phyloP scores from a whole-genome alignment of 1,140 invertebrate genomes.

The Leguminivora glycinivorella region DNA sequence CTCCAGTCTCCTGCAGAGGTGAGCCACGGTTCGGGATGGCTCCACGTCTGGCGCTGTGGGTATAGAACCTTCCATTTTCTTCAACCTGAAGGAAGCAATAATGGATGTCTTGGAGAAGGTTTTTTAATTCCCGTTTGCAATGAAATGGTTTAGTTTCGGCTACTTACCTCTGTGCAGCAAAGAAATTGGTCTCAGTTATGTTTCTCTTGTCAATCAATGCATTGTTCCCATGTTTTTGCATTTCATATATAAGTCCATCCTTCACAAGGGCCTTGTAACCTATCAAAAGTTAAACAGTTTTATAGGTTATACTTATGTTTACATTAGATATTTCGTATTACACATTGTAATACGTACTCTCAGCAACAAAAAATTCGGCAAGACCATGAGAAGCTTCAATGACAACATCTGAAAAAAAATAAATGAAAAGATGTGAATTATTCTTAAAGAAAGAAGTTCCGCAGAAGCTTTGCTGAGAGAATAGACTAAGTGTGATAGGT shows the following conservation, averaged over 20 bases:
- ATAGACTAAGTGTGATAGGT: too few species aligned
- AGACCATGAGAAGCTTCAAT: conserved; percentile 60
- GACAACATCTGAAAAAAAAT: conserved; percentile 64
- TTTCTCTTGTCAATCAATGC: conserved; percentile 54
- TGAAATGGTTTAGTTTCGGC: too few species aligned
- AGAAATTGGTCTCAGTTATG: conserved; percentile 57
- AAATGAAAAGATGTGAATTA: too few species aligned
- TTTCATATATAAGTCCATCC: conserved; percentile 59
- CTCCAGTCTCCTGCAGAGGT: conserved; percentile 49
- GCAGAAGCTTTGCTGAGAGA: too few species aligned
- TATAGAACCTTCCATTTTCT: background rate
- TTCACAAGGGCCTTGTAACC: conserved; percentile 56
- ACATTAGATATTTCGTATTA: background rate
- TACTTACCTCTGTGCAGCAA: conserved; percentile 64
- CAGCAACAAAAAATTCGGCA: conserved; percentile 59
- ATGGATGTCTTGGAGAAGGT: too few species aligned
- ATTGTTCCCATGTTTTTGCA: conserved; percentile 65
- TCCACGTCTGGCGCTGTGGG: background rate
- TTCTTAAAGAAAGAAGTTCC: background rate
- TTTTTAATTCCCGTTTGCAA: too few species aligned
- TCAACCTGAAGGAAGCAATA: background rate
- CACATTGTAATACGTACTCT: conserved; percentile 50
- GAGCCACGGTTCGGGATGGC: background rate
- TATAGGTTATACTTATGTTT: background rate
- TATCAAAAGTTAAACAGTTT: conserved; percentile 29